Conservation (phyloP, 92 coral and sea anemone species). For the Epizoanthus stellaris region DNA sequence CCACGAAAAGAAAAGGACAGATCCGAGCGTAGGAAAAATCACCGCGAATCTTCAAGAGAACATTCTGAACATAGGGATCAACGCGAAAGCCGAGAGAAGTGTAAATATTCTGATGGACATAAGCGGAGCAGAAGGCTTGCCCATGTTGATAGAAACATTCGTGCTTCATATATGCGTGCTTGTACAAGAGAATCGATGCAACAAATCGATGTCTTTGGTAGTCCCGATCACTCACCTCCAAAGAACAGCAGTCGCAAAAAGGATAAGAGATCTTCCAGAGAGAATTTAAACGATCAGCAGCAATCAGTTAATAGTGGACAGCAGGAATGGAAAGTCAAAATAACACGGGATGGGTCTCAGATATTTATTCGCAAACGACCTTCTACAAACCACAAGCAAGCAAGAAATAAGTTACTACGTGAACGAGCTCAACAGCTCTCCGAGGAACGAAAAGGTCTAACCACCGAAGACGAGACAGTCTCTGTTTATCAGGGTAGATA, state of each 20-base stretch:
- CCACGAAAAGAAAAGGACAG: constrained; percentile 74
- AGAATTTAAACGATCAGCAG: constrained; percentile 62
- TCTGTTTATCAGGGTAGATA: constrained; percentile 96
- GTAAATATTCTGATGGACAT: constrained; percentile 69
- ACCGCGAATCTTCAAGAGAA: constrained; percentile 73
- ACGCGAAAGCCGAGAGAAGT: constrained; percentile 63
- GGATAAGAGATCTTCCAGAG: constrained; percentile 67
- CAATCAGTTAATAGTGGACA: constrained; percentile 61
- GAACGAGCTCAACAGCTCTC: constrained; percentile 97
- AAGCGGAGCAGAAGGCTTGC: constrained; percentile 80
- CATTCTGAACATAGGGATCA: constrained; percentile 58
- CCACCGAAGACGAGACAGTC: constrained; percentile 96
- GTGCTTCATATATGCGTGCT: constrained; percentile 91
- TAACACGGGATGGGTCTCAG: constrained; percentile 95
- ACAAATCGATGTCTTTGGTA: constrained; percentile 81
- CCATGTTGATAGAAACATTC: constrained; percentile 85
- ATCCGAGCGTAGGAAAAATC: constrained; percentile 66
- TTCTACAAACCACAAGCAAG: constrained; percentile 74
- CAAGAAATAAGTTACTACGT: constrained; percentile 89
- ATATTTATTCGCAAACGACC: constrained; percentile 88
- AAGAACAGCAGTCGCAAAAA: constrained; percentile 54
- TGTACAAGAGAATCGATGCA: constrained; percentile 80
- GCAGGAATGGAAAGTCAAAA: constrained; percentile 92
- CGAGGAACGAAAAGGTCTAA: constrained; percentile 95
- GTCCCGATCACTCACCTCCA: constrained; percentile 60